phyloP scores from a whole-genome alignment of 2,113 vertebrate genomes.

The Leucoraja erinaceus region DNA sequence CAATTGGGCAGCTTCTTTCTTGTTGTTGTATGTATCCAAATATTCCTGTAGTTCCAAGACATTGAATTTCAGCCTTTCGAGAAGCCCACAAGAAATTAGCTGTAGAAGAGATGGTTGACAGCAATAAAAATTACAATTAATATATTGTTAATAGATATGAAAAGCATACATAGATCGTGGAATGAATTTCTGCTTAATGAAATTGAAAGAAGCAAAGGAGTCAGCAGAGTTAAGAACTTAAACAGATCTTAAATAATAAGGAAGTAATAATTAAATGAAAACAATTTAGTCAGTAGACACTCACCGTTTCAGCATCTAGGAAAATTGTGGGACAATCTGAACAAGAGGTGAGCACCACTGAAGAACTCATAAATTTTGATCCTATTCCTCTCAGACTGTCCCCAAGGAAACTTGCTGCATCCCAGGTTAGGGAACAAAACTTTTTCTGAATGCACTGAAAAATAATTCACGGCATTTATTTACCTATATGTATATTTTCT shows the following conservation, averaged over 20 bases:
- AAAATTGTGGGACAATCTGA: conserved; percentile 94
- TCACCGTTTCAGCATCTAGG: conserved; percentile 92
- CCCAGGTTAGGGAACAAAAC: conserved; percentile 89
- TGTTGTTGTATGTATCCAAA: conserved; percentile 90
- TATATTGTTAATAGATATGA: background rate
- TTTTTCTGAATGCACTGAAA: conserved; percentile 91
- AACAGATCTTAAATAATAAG: background rate
- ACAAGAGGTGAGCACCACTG: conserved; percentile 86
- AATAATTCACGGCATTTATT: conserved; percentile 39
- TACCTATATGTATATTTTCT: background rate
- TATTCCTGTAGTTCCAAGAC: conserved; percentile 95
- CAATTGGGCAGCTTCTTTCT: conserved; percentile 83
- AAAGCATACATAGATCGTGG: background rate
- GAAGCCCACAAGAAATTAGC: conserved; percentile 92
- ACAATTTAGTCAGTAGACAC: conserved; percentile 47
- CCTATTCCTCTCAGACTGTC: conserved; percentile 90
- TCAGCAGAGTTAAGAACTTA: background rate
- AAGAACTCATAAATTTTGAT: conserved; percentile 90
- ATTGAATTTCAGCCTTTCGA: conserved; percentile 97
- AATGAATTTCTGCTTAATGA: background rate
- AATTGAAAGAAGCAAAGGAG: background rate
- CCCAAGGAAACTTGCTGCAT: conserved; percentile 86
- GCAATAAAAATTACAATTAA: background rate
- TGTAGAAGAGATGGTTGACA: conserved; percentile 49
- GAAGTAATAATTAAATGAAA: background rate